Base-by-base conservation (phyloP, 2,113 vertebrate genomes). In the Lophotis ruficrista region DNA sequence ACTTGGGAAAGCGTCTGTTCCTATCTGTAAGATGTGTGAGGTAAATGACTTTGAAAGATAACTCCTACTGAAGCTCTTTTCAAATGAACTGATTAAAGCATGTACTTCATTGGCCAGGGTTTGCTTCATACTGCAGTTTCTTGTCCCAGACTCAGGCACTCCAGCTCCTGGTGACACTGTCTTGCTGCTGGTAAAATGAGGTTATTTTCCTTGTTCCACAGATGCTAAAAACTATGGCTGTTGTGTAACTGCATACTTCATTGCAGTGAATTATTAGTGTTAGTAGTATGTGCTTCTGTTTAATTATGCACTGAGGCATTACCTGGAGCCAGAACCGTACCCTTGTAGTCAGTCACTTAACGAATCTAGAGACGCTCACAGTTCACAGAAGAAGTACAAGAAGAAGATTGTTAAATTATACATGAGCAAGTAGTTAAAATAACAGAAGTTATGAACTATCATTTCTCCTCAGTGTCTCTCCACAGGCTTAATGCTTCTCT, bases 361-460 rank as follows among this genome's bases (percentile, higher is more conserved):
- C 62, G 70, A 88, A 89, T 61, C 41, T 64, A n/a, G 82, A 90
- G 70, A 76, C 0, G 0, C 37, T 84, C 0, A 0, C 37, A 66
- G 65, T 87, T 94, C 71, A n/a, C 71, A 89, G 71, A 73, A 87
- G 68, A 31, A 85, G 53, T 92, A 41, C 48, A 80, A 83, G 60
- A 72, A 95, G 70, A 93, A 72, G 50, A 62, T 12, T 50, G 18
- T 84, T 96, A 84, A 93, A 95, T 95, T 94, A 85, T 88, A 77
- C 50, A 83, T 89, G 70, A 94, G 35, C 69, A 73, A 79, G 81
- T 69, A 91, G 90, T 79, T 91, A 94, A 84, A 96, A 95, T 71
- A 92, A 87, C 61, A 82, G 65, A 85, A 93, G 53, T 89, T 93
- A 94, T 17, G 71, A 95, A 62, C 77, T 82, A 72, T 62, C 6